Conservation (phyloP, 1,140 invertebrate species). For the Plectrocnemia conspersa region DNA sequence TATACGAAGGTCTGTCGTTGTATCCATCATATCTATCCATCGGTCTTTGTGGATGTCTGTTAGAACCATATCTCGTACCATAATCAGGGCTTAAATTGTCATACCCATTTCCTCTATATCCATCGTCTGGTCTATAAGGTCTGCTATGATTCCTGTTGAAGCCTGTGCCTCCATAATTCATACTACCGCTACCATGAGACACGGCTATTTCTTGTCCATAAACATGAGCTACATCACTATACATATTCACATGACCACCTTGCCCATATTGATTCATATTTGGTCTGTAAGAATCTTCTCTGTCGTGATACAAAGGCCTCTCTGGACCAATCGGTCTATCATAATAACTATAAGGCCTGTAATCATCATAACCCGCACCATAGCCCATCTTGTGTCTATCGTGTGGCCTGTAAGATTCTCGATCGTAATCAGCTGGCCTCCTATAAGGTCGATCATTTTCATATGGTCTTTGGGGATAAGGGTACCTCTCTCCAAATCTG, state of each 20-base stretch:
- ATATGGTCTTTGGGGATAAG: conserved; percentile 13
- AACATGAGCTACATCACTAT: conserved; percentile 19
- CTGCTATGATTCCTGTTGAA: conserved; percentile 7
- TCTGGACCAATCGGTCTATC: conserved; percentile 24
- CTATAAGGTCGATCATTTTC: conserved; percentile 3
- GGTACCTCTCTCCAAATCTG: conserved; percentile 28
- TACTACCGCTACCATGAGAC: conserved; percentile 12
- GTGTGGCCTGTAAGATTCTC: conserved; percentile 3
- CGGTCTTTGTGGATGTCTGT: background rate
- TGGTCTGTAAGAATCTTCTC: conserved; percentile 14
- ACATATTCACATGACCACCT: background rate
- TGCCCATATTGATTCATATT: conserved; percentile 8
- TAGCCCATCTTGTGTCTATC: conserved; percentile 11
- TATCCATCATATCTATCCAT: conserved; percentile 11
- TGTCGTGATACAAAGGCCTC: conserved; percentile 14
- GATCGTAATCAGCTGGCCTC: conserved; percentile 13
- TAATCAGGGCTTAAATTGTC: conserved; percentile 27
- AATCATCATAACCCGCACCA: conserved; percentile 23
- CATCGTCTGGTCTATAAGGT: conserved; percentile 10
- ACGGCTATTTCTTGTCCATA: conserved; percentile 30
- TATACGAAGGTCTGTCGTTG: conserved; percentile 17
- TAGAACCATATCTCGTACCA: conserved; percentile 5
- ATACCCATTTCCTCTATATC: conserved; percentile 33
- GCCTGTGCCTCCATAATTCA: conserved; percentile 2
- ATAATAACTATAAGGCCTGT: conserved; percentile 21